Conservation (phyloP, 2,797 vertebrate species). For the Bovichtus variegatus region DNA sequence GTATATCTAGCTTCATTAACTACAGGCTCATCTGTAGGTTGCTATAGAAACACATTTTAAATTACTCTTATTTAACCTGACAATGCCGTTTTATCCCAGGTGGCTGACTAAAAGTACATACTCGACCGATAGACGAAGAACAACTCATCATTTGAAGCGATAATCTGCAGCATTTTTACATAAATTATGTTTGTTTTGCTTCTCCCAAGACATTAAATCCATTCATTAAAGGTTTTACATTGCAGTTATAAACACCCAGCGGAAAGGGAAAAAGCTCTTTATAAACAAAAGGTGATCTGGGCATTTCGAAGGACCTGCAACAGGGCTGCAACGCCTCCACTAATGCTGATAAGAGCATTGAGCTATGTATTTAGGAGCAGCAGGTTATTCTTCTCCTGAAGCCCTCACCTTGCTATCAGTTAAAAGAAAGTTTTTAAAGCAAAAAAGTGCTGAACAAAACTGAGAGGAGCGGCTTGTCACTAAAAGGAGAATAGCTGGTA, state of each 20-base stretch:
- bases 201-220: constrained; percentile 22
- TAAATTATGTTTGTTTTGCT: constrained; percentile 35
- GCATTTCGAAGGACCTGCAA: constrained; percentile 25
- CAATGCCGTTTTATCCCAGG: constrained; percentile 24
- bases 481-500: too few relatives aligned
- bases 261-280: not conserved
- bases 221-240: constrained; percentile 31
- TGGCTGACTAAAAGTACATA: constrained; percentile 29
- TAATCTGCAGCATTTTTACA: constrained; percentile 28
- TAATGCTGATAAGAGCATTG: constrained; percentile 18
- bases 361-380: constrained; percentile 18
- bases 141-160: constrained; percentile 4
- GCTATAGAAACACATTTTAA: constrained; percentile 57
- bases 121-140: constrained; percentile 24
- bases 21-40: constrained; percentile 57
- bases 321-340: not conserved
- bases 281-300: constrained; percentile 28
- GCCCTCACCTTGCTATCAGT: not conserved
- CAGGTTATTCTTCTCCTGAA: constrained; percentile 20
- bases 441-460: too few relatives aligned
- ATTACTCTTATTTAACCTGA: constrained; percentile 45
- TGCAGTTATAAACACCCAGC: constrained; percentile 17
- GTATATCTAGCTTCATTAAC: constrained; percentile 63
- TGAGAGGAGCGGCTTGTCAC: too few relatives aligned
- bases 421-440: too few relatives aligned